Conservation (phyloP, 2,113 vertebrate genomes). For the Girardinichthys multiradiatus region DNA sequence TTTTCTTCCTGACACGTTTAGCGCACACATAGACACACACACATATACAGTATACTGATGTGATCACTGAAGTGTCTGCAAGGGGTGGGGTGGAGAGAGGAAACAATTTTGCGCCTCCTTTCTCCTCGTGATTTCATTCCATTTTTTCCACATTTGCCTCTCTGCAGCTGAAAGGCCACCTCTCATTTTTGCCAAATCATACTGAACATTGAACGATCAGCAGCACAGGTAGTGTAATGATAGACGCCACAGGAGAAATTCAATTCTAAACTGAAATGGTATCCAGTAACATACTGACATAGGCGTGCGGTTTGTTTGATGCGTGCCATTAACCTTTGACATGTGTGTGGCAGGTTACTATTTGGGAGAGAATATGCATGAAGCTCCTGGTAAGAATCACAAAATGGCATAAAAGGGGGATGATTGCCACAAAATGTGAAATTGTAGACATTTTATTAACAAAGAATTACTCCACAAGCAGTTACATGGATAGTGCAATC, state of each 20-base stretch:
- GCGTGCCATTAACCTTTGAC: slow-evolving; percentile 35
- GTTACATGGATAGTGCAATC: too few species aligned
- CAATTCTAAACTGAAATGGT: not conserved
- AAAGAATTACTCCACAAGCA: too few species aligned
- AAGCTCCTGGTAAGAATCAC: not conserved
- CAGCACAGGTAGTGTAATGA: slow-evolving; percentile 6
- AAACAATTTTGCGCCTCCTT: slow-evolving; percentile 20
- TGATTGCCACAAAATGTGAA: not conserved
- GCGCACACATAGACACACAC: not conserved
- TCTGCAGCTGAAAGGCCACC: slow-evolving; percentile 6
- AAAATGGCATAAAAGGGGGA: not conserved
- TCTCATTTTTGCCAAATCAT: slow-evolving; percentile 10
- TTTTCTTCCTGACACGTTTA: slow-evolving; percentile 30
- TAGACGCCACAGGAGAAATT: not conserved
- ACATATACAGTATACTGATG: slow-evolving; percentile 3
- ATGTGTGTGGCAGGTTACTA: not conserved
- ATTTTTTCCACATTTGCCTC: slow-evolving; percentile 3
- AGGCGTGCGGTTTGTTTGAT: not conserved
- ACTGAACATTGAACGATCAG: not conserved
- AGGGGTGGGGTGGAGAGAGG: slow-evolving; percentile 10
- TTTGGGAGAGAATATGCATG: slow-evolving; percentile 18
- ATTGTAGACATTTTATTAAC: not conserved
- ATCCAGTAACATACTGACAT: not conserved
- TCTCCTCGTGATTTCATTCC: not conserved
- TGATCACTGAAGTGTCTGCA: slow-evolving; percentile 48